Evolutionary conservation across 2,797 vertebrate genomes (phyloP).

Genomic region (Thalassophryne amazonica): DNA sequence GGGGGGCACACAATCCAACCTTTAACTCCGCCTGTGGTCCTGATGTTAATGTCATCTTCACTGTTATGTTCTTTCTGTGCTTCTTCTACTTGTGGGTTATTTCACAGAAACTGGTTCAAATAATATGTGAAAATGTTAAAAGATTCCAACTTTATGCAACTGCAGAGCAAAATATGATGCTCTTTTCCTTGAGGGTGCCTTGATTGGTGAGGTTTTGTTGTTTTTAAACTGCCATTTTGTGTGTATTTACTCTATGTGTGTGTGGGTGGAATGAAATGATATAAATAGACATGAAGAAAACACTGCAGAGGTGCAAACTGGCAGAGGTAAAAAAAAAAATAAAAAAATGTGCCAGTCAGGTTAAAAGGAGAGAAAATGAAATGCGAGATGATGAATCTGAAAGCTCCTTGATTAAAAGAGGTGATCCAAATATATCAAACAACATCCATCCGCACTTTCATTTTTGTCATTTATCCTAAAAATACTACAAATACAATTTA

Average conservation of each 20-base stretch:
- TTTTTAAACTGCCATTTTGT: neutral
- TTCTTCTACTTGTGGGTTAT: too few relatives aligned
- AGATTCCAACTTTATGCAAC: neutral
- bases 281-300: neutral
- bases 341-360: neutral
- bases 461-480: neutral
- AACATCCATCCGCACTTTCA: too few relatives aligned
- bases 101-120: too few relatives aligned
- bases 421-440: neutral
- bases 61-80: too few relatives aligned
- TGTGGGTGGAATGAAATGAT: neutral
- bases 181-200: neutral
- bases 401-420: constrained; percentile 6
- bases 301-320: too few relatives aligned
- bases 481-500: neutral
- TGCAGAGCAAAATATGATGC: neutral
- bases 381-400: neutral
- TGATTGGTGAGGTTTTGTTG: neutral
- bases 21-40: too few relatives aligned
- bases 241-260: neutral
- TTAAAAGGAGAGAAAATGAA: neutral
- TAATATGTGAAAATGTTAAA: too few relatives aligned
- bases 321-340: neutral
- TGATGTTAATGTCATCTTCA: too few relatives aligned
- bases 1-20: too few relatives aligned